phyloP scores from a whole-genome alignment of 2,113 vertebrate genomes.

The Echinops telfairi region DNA sequence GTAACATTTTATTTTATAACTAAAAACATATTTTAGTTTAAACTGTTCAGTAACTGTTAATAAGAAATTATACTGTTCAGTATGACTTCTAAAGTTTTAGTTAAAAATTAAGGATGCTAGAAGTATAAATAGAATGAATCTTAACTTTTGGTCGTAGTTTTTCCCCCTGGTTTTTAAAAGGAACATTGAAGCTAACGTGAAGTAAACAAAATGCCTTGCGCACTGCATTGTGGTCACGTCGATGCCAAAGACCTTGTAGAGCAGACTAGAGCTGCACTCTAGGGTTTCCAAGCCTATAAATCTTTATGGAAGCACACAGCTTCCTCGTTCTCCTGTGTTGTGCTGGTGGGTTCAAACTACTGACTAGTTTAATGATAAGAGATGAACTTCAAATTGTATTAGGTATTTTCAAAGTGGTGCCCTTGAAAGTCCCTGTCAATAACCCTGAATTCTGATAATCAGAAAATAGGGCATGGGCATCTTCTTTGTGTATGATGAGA shows the following conservation, averaged over 20 bases:
- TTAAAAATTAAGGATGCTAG: conserved; percentile 4
- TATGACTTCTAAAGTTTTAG: conserved; percentile 31
- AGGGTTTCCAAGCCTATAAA: no score
- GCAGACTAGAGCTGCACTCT: no score
- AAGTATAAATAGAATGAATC: not conserved
- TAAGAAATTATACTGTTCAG: not conserved
- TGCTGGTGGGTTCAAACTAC: no score
- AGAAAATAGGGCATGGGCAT: not conserved
- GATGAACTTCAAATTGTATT: conserved; percentile 49
- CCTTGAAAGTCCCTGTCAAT: not conserved
- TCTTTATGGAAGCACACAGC: no score
- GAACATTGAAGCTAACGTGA: conserved; percentile 36
- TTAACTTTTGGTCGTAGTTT: conserved; percentile 30
- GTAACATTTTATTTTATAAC: conserved; percentile 26
- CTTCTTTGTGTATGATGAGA: conserved; percentile 14
- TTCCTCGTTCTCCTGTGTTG: no score
- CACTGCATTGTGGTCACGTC: no score
- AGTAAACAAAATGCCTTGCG: not conserved
- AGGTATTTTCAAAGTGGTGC: conserved; percentile 22
- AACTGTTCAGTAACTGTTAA: not conserved
- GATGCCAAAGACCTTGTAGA: no score
- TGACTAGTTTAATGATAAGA: not conserved
- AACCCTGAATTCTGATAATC: not conserved
- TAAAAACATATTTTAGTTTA: conserved; percentile 38
- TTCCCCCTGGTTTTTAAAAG: conserved; percentile 25